phyloP scores from a whole-genome alignment of 2,113 vertebrate species.

The Narcine bancroftii region DNA sequence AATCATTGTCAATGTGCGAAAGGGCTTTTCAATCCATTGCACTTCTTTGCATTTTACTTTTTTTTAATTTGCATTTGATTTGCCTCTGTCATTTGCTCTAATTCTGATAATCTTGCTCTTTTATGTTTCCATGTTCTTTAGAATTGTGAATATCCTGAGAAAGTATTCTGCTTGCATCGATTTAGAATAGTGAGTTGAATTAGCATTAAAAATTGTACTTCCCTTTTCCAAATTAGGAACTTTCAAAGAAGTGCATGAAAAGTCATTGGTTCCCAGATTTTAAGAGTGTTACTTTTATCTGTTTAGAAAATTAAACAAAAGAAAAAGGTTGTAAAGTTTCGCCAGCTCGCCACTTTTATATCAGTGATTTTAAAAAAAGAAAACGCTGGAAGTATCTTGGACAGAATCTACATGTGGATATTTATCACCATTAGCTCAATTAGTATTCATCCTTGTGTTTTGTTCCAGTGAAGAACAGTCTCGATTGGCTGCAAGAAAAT shows the following conservation, averaged over 20 bases:
- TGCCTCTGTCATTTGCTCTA: neutral
- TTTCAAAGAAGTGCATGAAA: neutral
- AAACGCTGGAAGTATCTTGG: neutral
- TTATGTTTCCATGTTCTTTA: neutral
- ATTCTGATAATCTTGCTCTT: neutral
- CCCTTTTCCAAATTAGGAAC: neutral
- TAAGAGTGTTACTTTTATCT: neutral
- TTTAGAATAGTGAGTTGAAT: no score
- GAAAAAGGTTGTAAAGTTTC: neutral
- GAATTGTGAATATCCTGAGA: neutral
- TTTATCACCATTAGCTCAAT: neutral
- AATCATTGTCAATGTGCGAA: neutral
- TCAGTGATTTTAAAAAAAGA: neutral
- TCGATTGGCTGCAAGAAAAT: conserved; percentile 88
- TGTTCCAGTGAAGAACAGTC: conserved; percentile 84
- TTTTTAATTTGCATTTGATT: neutral
- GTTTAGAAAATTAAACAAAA: neutral
- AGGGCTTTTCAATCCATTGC: neutral
- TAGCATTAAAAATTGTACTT: neutral
- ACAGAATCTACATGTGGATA: neutral
- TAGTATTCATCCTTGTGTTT: neutral
- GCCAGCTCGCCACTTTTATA: neutral
- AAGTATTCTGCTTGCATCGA: no score
- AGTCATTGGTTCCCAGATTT: neutral
- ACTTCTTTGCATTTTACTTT: neutral